Evolutionary conservation across 2,888 invertebrate species (phyloP).

Genomic region (Taphrorychus bicolor): DNA sequence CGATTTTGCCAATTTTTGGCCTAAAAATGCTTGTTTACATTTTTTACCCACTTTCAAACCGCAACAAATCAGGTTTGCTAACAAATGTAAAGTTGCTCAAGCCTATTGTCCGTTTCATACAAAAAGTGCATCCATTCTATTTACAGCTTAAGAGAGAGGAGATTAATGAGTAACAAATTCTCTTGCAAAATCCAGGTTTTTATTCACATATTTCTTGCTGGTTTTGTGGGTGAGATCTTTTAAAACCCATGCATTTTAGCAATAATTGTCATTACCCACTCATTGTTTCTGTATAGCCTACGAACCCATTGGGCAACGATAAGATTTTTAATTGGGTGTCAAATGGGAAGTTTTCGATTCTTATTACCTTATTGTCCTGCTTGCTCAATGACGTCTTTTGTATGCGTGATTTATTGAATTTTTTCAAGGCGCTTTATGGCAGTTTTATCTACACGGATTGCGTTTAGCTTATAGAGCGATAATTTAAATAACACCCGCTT

Average conservation of each 20-base stretch:
- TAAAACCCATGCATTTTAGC: conserved; percentile 5
- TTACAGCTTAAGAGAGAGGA: background rate
- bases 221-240: conserved; percentile 11
- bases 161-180: background rate
- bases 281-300: conserved; percentile 20
- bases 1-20: background rate
- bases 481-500: background rate
- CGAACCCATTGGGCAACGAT: background rate
- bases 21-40: background rate
- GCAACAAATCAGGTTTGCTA: background rate
- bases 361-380: background rate
- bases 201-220: background rate
- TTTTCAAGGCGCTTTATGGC: background rate
- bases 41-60: conserved; percentile 1
- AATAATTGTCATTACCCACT: conserved; percentile 17
- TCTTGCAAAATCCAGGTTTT: conserved; percentile 1
- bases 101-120: background rate
- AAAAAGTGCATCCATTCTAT: conserved; percentile 9
- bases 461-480: background rate
- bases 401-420: background rate
- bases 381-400: background rate
- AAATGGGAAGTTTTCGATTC: background rate
- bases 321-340: background rate
- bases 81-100: conserved; percentile 7
- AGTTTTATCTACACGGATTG: background rate